Evolutionary conservation across 2,113 vertebrate species (phyloP).

Genomic region (Blennius ocellaris): DNA sequence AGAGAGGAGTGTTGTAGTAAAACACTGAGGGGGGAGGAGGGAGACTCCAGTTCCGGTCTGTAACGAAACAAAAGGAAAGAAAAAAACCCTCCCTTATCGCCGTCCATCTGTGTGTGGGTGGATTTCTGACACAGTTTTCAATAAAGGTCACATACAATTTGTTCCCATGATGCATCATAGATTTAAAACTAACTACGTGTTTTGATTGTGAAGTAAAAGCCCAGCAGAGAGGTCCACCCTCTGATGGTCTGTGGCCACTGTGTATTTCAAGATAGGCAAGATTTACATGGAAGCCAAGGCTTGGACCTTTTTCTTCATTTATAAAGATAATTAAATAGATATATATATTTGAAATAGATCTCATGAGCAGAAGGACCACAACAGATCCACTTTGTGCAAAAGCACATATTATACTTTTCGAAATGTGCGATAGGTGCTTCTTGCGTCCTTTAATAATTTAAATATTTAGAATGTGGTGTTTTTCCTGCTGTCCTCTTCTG

Average conservation of each 20-base stretch:
- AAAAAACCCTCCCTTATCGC: not conserved
- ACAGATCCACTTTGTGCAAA: too few relatives aligned
- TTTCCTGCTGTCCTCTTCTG: too few relatives aligned
- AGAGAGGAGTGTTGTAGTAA: conserved; percentile 21
- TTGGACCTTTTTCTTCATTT: too few relatives aligned
- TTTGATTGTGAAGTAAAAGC: conserved; percentile 4
- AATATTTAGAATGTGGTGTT: too few relatives aligned
- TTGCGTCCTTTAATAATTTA: too few relatives aligned
- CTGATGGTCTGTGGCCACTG: conserved; percentile 8
- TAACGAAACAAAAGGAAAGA: not conserved
- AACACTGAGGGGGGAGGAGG: conserved; percentile 5
- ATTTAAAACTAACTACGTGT: not conserved
- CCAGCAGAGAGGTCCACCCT: not conserved
- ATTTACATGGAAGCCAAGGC: too few relatives aligned
- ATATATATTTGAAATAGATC: too few relatives aligned
- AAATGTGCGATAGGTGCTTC: too few relatives aligned
- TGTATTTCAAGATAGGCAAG: too few relatives aligned
- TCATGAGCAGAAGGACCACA: too few relatives aligned
- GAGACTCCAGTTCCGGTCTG: conserved; percentile 20
- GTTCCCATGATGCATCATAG: conserved; percentile 14
- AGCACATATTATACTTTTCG: too few relatives aligned
- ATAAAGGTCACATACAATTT: conserved; percentile 34
- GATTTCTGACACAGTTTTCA: conserved; percentile 32
- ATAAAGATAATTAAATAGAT: too few relatives aligned
- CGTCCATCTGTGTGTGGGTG: conserved; percentile 7